These are phyloP conservation scores for Sympetrum striolatum DNA, from an alignment of 2,888 invertebrate species.

Conservation along the genomic window DNA sequence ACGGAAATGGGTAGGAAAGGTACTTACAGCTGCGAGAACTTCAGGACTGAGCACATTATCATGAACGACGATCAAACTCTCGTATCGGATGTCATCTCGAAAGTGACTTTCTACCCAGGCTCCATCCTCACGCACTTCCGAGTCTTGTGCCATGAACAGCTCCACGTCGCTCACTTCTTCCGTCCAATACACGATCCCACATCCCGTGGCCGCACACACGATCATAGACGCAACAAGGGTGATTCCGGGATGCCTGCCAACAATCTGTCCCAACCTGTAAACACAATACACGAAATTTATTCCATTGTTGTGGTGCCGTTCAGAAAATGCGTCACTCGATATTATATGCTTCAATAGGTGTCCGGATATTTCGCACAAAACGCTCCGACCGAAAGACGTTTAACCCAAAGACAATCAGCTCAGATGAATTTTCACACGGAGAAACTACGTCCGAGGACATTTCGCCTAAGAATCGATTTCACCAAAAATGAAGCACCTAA, in stretches of 20 bases:
- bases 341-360: background rate
- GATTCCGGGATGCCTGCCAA: constrained; percentile 48
- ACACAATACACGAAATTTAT: background rate
- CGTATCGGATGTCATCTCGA: constrained; percentile 57
- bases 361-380: background rate
- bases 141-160: constrained; percentile 56
- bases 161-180: constrained; percentile 57
- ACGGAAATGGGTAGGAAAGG: background rate
- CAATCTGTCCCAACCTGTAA: constrained; percentile 48
- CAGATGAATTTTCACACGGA: no score
- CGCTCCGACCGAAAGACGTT: background rate
- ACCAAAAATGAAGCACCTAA: no score
- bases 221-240: constrained; percentile 49
- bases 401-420: no score
- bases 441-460: no score
- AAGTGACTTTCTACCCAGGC: constrained; percentile 57
- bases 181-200: constrained; percentile 56
- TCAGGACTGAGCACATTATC: constrained; percentile 57
- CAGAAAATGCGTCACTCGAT: background rate
- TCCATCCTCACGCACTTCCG: constrained; percentile 55
- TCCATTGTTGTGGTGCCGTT: background rate
- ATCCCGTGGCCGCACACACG: constrained; percentile 52
- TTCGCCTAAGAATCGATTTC: no score
- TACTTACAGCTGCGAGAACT: constrained; percentile 56
- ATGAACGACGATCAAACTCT: constrained; percentile 57